Conservation (phyloP, 2,797 vertebrate species). For the Peromyscus melanophrys region DNA sequence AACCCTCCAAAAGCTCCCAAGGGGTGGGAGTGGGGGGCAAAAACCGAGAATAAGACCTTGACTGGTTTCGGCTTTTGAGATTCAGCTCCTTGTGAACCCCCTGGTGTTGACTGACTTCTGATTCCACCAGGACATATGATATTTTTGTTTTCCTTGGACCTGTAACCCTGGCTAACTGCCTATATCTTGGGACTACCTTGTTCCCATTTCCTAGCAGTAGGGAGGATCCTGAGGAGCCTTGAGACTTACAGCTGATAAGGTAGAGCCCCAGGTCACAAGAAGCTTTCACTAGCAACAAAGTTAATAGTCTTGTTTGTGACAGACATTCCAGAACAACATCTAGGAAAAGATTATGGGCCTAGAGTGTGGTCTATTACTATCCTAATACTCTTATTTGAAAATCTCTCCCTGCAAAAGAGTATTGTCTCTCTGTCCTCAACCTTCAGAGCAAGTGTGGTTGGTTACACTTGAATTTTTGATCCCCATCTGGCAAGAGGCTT, state of each 20-base stretch:
- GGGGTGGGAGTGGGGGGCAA: not conserved
- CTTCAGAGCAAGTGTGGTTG: not conserved
- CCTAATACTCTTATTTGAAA: not conserved
- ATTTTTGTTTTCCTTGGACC: not conserved
- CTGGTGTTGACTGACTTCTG: not conserved
- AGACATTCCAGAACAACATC: not conserved
- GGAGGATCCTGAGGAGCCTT: not conserved
- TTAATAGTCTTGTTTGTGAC: not conserved
- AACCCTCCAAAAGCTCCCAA: not conserved
- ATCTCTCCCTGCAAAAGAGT: not conserved
- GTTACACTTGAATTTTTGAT: not conserved
- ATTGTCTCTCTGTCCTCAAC: not conserved
- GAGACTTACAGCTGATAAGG: not conserved
- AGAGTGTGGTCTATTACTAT: not conserved
- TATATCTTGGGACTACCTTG: not conserved
- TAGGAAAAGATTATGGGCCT: not conserved
- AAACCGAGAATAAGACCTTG: too few relatives aligned
- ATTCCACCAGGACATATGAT: not conserved
- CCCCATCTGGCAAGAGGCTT: not conserved
- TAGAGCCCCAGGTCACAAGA: not conserved
- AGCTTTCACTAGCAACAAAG: not conserved
- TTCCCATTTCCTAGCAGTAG: not conserved
- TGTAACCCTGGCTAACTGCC: not conserved
- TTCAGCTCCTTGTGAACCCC: not conserved
- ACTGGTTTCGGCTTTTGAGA: not conserved